Base-by-base conservation (phyloP, 2,888 invertebrate genomes). In the Brachynemurus nebulosus region DNA sequence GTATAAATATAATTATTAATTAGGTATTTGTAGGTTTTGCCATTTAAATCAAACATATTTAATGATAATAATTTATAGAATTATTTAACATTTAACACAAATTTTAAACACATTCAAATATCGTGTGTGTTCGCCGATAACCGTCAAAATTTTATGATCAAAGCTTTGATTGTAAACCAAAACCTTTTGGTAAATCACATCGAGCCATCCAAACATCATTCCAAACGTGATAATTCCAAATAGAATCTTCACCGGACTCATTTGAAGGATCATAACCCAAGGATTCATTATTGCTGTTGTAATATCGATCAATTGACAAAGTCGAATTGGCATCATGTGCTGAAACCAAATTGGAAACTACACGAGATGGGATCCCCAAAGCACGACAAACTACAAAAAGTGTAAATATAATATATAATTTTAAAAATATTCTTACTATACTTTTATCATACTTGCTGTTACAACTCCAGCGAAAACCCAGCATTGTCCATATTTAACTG, bases 221-320 rank as follows among this genome's bases (percentile, higher is more conserved):
- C 89, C 89, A 89, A 6, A 88, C 86, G 56, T 89, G 88, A 59
- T 83, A 89, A 62, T 85, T 88, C 86, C 89, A 89, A 52, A 88
- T 77, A 9, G 85, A 83, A 59, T 89, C 88, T 38, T 74, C 74
- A 2, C 78, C 76, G 18, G 63, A 64, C 1, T 72, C 70, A 55
- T 82, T 80, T 51, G 78, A 75, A 1, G 82, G 80, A 55, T 80
- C 80, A 47, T 63, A 73, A 30, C 71, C 71, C 47, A 82, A 57
- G 55, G 78, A 78, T 49, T 78, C 76, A 65, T 80, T 76, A 14
- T 71, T 67, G 39, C 66, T 67, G 33, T 76, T 70, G 64, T 78
- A 85, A 60, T 83, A 85, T 59, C 78, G 78, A 64, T 90, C 90
- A 11, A 89, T 76, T 0, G 86, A 84, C 18, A 84, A 64, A 1